phyloP scores from a whole-genome alignment of 2,888 invertebrate species.

The Phasia obesa region DNA sequence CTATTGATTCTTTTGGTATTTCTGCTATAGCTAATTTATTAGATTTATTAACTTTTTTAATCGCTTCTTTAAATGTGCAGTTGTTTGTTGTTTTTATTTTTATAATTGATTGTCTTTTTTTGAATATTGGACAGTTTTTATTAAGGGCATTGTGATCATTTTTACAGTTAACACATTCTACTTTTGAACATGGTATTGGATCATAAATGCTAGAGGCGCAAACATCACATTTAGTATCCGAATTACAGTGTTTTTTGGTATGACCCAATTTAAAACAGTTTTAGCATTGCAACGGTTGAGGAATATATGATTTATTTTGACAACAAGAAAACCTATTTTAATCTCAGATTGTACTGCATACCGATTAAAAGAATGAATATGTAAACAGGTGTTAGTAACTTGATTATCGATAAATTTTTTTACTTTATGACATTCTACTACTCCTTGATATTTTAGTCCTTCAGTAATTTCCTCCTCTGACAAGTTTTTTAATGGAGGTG shows the following conservation, averaged over 20 bases:
- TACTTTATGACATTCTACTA: no score
- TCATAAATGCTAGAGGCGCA: slow-evolving; percentile 30
- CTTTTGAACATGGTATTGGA: slow-evolving; percentile 30
- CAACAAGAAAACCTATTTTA: no score
- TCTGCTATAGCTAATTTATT: no score
- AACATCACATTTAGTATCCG: slow-evolving; percentile 25
- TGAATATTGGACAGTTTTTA: slow-evolving; percentile 49
- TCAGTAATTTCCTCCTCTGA: not conserved
- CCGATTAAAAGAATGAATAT: no score
- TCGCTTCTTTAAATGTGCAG: slow-evolving; percentile 26
- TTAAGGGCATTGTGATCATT: slow-evolving; percentile 33
- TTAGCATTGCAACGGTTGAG: not conserved
- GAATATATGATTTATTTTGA: no score
- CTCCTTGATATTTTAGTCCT: no score
- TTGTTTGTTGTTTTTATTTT: slow-evolving; percentile 43
- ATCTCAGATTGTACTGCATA: no score
- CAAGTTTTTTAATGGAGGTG: not conserved
- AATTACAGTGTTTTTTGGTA: slow-evolving; percentile 48
- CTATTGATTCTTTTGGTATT: not conserved
- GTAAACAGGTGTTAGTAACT: no score
- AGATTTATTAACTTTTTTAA: not conserved
- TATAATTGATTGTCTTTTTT: slow-evolving; percentile 46
- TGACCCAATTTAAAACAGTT: slow-evolving; percentile 49
- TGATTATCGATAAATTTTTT: no score
- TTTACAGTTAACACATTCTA: slow-evolving; percentile 22